Conservation (phyloP, 2,797 vertebrate species). For the Leptoclinus maculatus region DNA sequence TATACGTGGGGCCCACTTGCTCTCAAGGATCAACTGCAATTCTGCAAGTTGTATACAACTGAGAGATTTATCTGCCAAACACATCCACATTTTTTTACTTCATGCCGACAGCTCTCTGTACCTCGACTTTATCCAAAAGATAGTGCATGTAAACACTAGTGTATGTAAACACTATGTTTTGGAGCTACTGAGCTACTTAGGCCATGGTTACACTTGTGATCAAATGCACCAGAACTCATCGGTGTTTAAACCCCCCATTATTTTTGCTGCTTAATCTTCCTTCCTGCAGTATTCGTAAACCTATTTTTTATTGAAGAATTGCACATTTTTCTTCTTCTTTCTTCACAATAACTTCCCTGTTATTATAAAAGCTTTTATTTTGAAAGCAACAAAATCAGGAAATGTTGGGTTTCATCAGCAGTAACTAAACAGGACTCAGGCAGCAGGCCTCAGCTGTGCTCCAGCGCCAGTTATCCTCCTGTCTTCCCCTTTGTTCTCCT, state of each 20-base stretch:
- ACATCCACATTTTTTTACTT: slow-evolving; percentile 11
- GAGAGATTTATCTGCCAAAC: slow-evolving; percentile 52
- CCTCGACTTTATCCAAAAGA: slow-evolving; percentile 14
- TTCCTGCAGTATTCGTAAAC: neutral
- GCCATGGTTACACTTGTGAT: neutral
- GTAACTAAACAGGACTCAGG: neutral
- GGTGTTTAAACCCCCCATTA: neutral
- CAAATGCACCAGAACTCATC: neutral
- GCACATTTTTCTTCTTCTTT: too few species aligned
- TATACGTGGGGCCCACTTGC: slow-evolving; percentile 32
- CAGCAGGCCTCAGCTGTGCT: neutral
- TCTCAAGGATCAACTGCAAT: slow-evolving; percentile 36
- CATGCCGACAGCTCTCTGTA: slow-evolving; percentile 8
- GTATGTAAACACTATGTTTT: neutral
- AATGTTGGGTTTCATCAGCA: neutral
- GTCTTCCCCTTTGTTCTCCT: neutral
- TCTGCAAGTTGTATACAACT: slow-evolving; percentile 46
- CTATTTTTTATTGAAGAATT: neutral
- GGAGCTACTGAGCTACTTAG: too few species aligned
- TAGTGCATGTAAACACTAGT: too few species aligned
- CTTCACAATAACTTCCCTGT: neutral
- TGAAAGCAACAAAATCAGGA: neutral
- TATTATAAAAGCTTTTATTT: too few species aligned
- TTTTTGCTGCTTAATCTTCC: neutral
- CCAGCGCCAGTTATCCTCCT: neutral